Conservation (phyloP, 2,888 invertebrate genomes). For the Spisula subtruncata region DNA sequence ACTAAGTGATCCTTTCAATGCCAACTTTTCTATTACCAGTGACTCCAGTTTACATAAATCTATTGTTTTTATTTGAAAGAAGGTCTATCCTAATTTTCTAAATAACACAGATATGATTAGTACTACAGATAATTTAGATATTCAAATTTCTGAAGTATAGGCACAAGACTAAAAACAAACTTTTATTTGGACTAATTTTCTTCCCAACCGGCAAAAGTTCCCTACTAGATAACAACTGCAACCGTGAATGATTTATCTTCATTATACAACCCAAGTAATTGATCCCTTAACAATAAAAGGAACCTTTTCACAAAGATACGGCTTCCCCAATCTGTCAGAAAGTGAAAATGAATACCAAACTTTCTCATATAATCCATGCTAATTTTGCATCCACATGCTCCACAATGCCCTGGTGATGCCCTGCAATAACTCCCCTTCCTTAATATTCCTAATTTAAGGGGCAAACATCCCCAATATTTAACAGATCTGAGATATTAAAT, state of each 20-base stretch:
- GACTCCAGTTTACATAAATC: not conserved
- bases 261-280: not conserved
- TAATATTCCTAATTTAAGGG: not conserved
- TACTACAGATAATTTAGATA: too few species aligned
- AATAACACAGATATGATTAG: too few species aligned
- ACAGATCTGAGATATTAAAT: slow-evolving; percentile 4
- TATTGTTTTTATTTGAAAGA: not conserved
- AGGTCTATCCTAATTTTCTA: too few species aligned
- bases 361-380: not conserved
- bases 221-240: not conserved
- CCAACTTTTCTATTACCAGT: not conserved
- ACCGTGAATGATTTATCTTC: not conserved
- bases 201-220: not conserved
- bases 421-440: not conserved
- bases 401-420: not conserved
- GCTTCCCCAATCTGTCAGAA: not conserved
- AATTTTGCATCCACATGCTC: not conserved
- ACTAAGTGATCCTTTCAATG: not conserved
- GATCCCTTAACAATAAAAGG: not conserved
- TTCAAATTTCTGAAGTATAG: too few species aligned
- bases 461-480: not conserved
- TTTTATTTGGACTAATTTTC: not conserved
- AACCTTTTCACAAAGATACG: not conserved
- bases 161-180: too few species aligned
- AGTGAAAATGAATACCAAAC: not conserved